Conservation (phyloP, 2,113 vertebrate species). For the Tor tambroides region DNA sequence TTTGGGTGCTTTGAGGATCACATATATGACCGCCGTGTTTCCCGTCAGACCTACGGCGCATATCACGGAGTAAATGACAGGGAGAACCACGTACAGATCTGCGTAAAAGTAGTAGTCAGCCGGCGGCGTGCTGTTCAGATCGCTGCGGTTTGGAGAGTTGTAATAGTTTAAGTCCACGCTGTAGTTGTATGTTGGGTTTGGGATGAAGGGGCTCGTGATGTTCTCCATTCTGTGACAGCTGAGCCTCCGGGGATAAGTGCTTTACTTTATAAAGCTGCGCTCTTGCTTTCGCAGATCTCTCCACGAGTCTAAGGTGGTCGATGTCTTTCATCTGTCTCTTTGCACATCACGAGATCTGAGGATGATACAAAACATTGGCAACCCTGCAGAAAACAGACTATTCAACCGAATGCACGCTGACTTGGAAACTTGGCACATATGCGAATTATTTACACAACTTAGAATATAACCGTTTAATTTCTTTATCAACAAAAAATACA, state of each 20-base stretch:
- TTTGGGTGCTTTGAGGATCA: slow-evolving; percentile 89
- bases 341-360: slow-evolving; percentile 49
- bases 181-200: slow-evolving; percentile 66
- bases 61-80: slow-evolving; percentile 85
- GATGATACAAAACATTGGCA: background rate
- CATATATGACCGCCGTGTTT: slow-evolving; percentile 87
- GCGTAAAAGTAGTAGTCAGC: slow-evolving; percentile 71
- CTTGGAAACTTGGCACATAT: background rate
- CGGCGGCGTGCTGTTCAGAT: slow-evolving; percentile 67
- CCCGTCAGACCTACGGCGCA: slow-evolving; percentile 86
- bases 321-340: slow-evolving; percentile 22
- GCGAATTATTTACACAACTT: background rate
- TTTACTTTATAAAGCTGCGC: slow-evolving; percentile 25
- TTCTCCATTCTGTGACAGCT: slow-evolving; percentile 71
- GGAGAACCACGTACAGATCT: slow-evolving; percentile 82
- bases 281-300: background rate
- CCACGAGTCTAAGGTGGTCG: slow-evolving; percentile 12
- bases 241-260: slow-evolving; percentile 6
- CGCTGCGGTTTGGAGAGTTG: slow-evolving; percentile 60
- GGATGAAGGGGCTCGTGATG: slow-evolving; percentile 35
- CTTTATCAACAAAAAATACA: background rate
- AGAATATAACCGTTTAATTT: background rate
- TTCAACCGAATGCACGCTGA: background rate
- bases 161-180: slow-evolving; percentile 66
- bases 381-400: background rate